Evolutionary conservation across 2,888 invertebrate genomes (phyloP).

Genomic region (Meliscaeva auricollis): DNA sequence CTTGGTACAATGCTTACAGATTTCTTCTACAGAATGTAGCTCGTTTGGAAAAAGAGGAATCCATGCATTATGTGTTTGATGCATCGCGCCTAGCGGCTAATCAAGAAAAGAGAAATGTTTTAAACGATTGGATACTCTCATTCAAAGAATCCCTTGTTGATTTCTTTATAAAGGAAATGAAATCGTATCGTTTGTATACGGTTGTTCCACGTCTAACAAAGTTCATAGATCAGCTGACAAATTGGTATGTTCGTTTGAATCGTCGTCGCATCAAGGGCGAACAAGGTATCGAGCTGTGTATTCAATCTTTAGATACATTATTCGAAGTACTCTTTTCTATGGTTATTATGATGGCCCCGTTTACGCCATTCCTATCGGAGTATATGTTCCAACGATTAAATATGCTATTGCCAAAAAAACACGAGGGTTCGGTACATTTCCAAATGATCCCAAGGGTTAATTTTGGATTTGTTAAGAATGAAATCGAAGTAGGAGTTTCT

Average conservation of each 20-base stretch:
- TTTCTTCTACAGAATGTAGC: conserved; percentile 97
- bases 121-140: conserved; percentile 99
- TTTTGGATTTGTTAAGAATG: conserved; percentile 89
- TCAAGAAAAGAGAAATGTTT: conserved; percentile 85
- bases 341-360: conserved; percentile 97
- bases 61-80: conserved; percentile 86
- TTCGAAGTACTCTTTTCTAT: conserved; percentile 95
- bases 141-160: conserved; percentile 96
- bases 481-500: conserved; percentile 95
- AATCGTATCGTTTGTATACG: conserved; percentile 96
- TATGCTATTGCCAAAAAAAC: conserved; percentile 84
- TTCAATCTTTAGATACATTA: conserved; percentile 93
- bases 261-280: conserved; percentile 97
- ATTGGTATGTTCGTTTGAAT: conserved; percentile 99
- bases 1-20: conserved; percentile 97
- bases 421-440: conserved; percentile 94
- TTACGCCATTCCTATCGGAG: conserved; percentile 98
- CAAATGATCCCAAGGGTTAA: conserved; percentile 93
- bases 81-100: conserved; percentile 82
- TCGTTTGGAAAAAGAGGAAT: conserved; percentile 89
- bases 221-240: conserved; percentile 98
- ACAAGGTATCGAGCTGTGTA: conserved; percentile 91
- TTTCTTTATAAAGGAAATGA: conserved; percentile 97
- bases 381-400: conserved; percentile 96
- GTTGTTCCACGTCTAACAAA: conserved; percentile 96